These are phyloP conservation scores for Diceros bicornis DNA, from an alignment of 2,797 vertebrate species.

Conservation along the genomic window DNA sequence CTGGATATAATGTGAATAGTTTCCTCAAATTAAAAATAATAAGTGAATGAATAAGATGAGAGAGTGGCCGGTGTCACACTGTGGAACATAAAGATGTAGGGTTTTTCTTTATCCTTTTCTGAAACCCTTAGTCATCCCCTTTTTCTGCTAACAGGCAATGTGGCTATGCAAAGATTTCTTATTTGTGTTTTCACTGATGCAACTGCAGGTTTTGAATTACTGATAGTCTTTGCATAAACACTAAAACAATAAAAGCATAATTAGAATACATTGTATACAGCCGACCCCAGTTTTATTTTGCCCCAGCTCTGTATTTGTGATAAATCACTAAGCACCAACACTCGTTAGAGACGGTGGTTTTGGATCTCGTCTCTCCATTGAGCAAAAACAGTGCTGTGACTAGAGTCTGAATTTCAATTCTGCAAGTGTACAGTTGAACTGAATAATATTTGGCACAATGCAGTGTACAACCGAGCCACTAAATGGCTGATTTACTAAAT, in stretches of 20 bases:
- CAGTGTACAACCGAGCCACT: conserved; percentile 89
- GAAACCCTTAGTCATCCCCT: conserved; percentile 43
- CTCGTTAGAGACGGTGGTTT: conserved; percentile 84
- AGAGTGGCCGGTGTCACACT: not conserved
- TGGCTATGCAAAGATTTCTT: conserved; percentile 71
- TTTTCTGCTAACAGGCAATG: not conserved
- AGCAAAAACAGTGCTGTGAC: conserved; percentile 85
- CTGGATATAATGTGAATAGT: not conserved
- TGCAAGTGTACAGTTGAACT: conserved; percentile 85
- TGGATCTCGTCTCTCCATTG: conserved; percentile 87
- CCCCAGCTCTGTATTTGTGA: conserved; percentile 86
- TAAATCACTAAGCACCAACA: conserved; percentile 85
- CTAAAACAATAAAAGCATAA: conserved; percentile 86
- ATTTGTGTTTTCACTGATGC: conserved; percentile 70
- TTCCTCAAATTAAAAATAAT: conserved; percentile 50
- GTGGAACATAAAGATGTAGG: not conserved
- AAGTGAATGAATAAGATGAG: not conserved
- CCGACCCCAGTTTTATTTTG: conserved; percentile 82
- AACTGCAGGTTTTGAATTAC: conserved; percentile 84
- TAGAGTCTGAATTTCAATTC: conserved; percentile 88
- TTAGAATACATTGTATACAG: conserved; percentile 86
- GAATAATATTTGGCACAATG: conserved; percentile 90
- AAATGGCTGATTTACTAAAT: conserved; percentile 93
- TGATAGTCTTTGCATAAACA: conserved; percentile 83
- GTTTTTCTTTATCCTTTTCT: conserved; percentile 1